These are phyloP conservation scores for Diploptera punctata DNA, from an alignment of 2,888 invertebrate genomes.

Conservation along the genomic window DNA sequence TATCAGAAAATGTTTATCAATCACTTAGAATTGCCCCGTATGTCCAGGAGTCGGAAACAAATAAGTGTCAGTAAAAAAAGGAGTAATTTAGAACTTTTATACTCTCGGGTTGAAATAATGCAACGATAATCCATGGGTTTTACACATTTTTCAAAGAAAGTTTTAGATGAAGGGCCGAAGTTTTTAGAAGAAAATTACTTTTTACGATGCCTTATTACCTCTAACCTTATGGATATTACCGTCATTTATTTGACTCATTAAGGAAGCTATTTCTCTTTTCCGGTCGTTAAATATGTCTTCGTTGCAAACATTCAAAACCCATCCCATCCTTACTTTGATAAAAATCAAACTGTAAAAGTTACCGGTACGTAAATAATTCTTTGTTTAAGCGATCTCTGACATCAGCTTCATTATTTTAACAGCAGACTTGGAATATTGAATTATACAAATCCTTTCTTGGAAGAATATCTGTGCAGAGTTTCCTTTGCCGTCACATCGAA, in stretches of 20 bases:
- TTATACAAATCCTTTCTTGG: no score
- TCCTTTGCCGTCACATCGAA: background rate
- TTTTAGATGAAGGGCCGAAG: background rate
- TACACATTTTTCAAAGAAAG: background rate
- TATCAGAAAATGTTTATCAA: no score
- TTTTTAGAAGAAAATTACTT: slow-evolving; percentile 5
- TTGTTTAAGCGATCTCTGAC: background rate
- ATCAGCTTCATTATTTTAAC: background rate
- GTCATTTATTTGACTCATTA: background rate
- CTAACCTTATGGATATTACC: slow-evolving; percentile 9
- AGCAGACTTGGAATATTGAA: background rate
- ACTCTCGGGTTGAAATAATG: background rate
- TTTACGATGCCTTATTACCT: slow-evolving; percentile 1
- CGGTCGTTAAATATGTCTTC: slow-evolving; percentile 9
- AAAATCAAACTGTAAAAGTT: background rate
- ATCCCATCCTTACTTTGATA: slow-evolving; percentile 4
- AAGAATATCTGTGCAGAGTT: no score
- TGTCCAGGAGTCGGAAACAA: no score
- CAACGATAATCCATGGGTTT: background rate
- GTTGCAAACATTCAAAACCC: background rate
- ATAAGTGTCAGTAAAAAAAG: no score
- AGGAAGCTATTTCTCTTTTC: slow-evolving; percentile 27
- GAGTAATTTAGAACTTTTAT: no score
- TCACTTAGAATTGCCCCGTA: no score
- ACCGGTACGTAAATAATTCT: background rate